Evolutionary conservation across 2,113 vertebrate genomes (phyloP).

Genomic region (Erythrolamprus reginae): DNA sequence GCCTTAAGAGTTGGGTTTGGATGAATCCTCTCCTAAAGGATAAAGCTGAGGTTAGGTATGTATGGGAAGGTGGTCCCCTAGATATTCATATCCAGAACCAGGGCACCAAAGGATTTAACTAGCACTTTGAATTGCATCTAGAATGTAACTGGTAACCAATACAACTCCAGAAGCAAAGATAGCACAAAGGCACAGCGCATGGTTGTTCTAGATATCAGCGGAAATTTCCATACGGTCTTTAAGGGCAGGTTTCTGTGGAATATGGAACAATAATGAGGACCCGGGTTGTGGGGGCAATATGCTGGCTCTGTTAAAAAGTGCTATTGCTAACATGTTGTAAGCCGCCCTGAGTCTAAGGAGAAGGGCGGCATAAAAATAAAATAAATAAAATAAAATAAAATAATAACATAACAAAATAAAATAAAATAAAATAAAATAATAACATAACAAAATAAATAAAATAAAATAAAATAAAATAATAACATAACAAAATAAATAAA

Average conservation of each 20-base stretch:
- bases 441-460: no score
- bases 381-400: no score
- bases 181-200: neutral
- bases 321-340: no score
- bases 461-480: no score
- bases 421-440: no score
- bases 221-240: neutral
- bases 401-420: no score
- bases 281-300: no score
- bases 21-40: neutral
- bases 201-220: neutral
- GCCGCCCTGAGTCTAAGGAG: no score
- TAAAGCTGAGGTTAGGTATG: neutral
- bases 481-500: no score
- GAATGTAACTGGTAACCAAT: neutral
- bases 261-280: neutral
- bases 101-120: neutral
- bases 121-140: neutral
- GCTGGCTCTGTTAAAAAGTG: no score
- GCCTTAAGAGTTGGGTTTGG: neutral
- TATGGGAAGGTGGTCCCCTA: neutral
- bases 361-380: no score
- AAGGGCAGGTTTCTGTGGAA: neutral
- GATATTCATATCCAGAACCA: neutral
- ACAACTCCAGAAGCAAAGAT: neutral